Evolutionary conservation across 2,888 invertebrate genomes (phyloP), one percentile per base, ranked within the genome.

Genomic region (Dynastes hyllus): DNA sequence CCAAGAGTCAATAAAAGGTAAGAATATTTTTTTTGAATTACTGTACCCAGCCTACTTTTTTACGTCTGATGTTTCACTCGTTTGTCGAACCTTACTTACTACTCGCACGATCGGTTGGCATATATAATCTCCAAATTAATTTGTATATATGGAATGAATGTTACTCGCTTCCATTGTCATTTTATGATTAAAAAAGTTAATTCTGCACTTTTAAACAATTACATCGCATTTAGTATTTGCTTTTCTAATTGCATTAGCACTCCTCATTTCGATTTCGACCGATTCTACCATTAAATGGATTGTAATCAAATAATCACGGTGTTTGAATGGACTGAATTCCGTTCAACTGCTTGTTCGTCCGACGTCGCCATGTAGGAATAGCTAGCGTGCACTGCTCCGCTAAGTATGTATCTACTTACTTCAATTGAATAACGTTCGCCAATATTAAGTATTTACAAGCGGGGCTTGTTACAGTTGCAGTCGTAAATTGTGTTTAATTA

Each of bases 401-500:
- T 73, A 73, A 58, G 58, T 73, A 73, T 58, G 58, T 73, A 73
- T 37, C 73, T 58, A 73, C 58, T 40, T 73, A 73, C 40, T 55
- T 22, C 58, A 40, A 73, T 40, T 40, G 73, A 22, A 73, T 55
- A 73, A 73, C 73, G 73, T 58, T 73, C 73, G 22, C 58, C 58
- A 58, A 11, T 73, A 58, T 73, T 73, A 73, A 73, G 73, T 61
- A 73, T 73, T 73, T 73, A 73, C 73, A 73, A 73, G 73, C 40
- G 58, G 27, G 58, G 58, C 73, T 73, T 73, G 73, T 73, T 73
- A 73, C 32, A 27, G 73, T 73, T 73, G 73, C 73, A 73, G 37
- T 73, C 73, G 58, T 61, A 73, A 73, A 73, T 73, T 73, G 73
- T 58, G 58, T 73, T 73, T 73, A 73, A 73, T 73, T 73, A 73